phyloP scores from a whole-genome alignment of 2,797 vertebrate genomes.

The Chelidonichthys spinosus region DNA sequence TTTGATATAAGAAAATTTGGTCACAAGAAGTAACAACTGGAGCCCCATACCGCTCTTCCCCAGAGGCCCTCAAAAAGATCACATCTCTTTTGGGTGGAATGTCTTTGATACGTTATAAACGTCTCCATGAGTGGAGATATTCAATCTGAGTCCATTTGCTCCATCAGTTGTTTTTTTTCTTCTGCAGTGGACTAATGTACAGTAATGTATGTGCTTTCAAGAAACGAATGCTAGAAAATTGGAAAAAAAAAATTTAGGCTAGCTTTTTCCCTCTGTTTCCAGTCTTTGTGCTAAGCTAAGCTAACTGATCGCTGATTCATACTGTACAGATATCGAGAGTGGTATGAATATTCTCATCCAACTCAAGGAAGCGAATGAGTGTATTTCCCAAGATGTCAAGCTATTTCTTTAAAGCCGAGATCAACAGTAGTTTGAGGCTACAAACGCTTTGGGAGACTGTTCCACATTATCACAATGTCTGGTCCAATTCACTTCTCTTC shows the following conservation, averaged over 20 bases:
- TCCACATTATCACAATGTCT: slow-evolving; percentile 65
- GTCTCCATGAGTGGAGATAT: slow-evolving; percentile 40
- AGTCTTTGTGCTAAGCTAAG: slow-evolving; percentile 22
- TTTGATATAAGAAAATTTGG: slow-evolving; percentile 34
- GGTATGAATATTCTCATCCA: not conserved
- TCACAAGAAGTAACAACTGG: slow-evolving; percentile 36
- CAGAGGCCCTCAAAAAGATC: not conserved
- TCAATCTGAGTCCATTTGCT: slow-evolving; percentile 13
- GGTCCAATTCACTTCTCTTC: slow-evolving; percentile 54
- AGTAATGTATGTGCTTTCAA: slow-evolving; percentile 39
- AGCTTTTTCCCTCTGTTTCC: slow-evolving; percentile 4
- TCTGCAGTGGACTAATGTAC: slow-evolving; percentile 21
- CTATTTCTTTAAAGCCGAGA: slow-evolving; percentile 5
- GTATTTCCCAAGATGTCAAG: slow-evolving; percentile 24
- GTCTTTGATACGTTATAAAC: slow-evolving; percentile 31
- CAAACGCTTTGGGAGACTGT: slow-evolving; percentile 56
- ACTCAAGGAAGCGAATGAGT: not conserved
- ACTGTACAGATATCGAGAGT: not conserved
- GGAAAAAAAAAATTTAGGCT: not conserved
- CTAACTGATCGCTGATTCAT: not conserved
- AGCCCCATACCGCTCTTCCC: not conserved
- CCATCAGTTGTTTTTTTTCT: slow-evolving; percentile 23
- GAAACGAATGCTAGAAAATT: slow-evolving; percentile 5
- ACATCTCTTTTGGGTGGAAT: slow-evolving; percentile 55
- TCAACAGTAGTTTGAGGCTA: slow-evolving; percentile 19